Conservation (phyloP, 2,888 invertebrate genomes). For the Melitaea athalia region DNA sequence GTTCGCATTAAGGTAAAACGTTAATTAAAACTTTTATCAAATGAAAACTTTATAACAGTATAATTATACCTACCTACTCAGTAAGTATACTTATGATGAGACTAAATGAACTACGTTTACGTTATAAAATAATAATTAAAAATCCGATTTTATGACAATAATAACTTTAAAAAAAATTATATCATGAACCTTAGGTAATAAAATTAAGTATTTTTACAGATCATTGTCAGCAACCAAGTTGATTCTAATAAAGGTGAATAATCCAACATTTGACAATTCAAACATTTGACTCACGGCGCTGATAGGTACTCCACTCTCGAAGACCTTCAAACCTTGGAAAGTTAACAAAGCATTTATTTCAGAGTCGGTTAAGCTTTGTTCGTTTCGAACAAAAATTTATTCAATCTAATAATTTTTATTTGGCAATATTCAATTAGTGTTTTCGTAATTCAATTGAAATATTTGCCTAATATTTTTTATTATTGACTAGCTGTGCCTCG, state of each 20-base stretch:
- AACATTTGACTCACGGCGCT: constrained; percentile 39
- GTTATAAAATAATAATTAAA: background rate
- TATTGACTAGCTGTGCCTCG: too few relatives aligned
- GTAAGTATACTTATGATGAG: too few relatives aligned
- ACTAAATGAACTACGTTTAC: too few relatives aligned
- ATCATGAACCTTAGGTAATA: too few relatives aligned
- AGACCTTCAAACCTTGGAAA: constrained; percentile 34
- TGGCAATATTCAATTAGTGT: constrained; percentile 1
- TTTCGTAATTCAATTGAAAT: background rate
- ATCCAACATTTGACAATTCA: constrained; percentile 38
- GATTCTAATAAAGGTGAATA: constrained; percentile 36
- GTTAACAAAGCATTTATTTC: constrained; percentile 28
- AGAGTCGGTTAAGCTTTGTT: constrained; percentile 20
- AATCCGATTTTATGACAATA: background rate
- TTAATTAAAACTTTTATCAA: too few relatives aligned
- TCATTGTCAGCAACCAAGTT: constrained; percentile 23
- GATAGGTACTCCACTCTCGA: constrained; percentile 30
- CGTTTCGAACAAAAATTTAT: constrained; percentile 8
- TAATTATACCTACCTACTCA: too few relatives aligned
- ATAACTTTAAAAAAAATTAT: too few relatives aligned
- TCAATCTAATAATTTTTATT: constrained; percentile 1
- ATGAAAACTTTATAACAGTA: too few relatives aligned
- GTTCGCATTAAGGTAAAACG: too few relatives aligned
- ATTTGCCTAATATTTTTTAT: background rate
- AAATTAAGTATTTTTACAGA: too few relatives aligned